Conservation (phyloP, 92 coral and sea anemone genomes). For the Parazoanthus swiftii region DNA sequence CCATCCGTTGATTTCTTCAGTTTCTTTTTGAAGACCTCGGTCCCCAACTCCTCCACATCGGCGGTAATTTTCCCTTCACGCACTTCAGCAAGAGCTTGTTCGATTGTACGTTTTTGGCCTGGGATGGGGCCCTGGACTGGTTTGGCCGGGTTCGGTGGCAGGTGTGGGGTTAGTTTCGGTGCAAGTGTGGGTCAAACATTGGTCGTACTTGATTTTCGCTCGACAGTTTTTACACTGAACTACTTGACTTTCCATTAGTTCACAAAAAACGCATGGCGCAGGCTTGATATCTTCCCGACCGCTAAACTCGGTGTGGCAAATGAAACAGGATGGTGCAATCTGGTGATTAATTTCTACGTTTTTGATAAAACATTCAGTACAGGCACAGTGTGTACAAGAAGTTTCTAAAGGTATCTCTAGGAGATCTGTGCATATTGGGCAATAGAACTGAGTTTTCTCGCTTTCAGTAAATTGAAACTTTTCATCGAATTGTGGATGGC, state of each 20-base stretch:
- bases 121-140: background rate
- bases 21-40: slow-evolving; percentile 24
- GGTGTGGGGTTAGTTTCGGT: background rate
- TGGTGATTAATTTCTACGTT: slow-evolving; percentile 20
- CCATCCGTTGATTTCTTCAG: slow-evolving; percentile 17
- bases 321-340: background rate
- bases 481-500: slow-evolving; percentile 20
- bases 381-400: slow-evolving; percentile 27
- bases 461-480: slow-evolving; percentile 19
- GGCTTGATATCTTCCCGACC: slow-evolving; percentile 10
- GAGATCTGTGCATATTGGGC: slow-evolving; percentile 28
- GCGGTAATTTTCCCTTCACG: slow-evolving; percentile 21
- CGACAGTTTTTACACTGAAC: slow-evolving; percentile 27
- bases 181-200: slow-evolving; percentile 32
- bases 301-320: slow-evolving; percentile 2
- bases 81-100: slow-evolving; percentile 22
- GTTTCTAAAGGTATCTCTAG: slow-evolving; percentile 20
- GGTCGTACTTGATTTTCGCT: slow-evolving; percentile 13
- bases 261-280: slow-evolving; percentile 29
- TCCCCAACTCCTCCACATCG: slow-evolving; percentile 27
- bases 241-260: slow-evolving; percentile 23
- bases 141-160: background rate
- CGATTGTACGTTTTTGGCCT: slow-evolving; percentile 27
- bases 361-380: slow-evolving; percentile 32
- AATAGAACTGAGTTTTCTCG: slow-evolving; percentile 17